Evolutionary conservation across 2,797 vertebrate genomes (phyloP), one percentile per base, ranked within the genome.

Genomic region (Hemibagrus guttatus): DNA sequence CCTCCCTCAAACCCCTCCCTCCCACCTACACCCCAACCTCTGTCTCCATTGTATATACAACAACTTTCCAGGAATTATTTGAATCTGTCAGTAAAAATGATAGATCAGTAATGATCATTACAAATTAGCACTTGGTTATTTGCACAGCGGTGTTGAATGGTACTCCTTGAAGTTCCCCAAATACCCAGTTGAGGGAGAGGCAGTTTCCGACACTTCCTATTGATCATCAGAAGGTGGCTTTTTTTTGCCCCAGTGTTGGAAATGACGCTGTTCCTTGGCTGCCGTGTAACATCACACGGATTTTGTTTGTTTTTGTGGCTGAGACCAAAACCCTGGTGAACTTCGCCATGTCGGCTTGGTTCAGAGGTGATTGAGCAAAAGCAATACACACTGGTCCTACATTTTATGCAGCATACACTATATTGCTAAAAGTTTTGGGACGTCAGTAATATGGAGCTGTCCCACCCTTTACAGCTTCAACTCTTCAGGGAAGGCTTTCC

Each of bases 251-350:
- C 89, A 94, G 93, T 94, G 93, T 94, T 94, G 90, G 88, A 91
- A 90, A 91, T 92, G 91, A 91, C 91, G 92, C 87, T 91, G 90
- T 92, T 91, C 90, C 92, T 91, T 86, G 90, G 91, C 89, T 90
- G 89, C 85, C 92, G 85, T 75, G 82, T 84, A 90, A 91, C 86
- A 86, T 91, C 88, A 81, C 83, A 85, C n/a, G 6, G 90, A 84
- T 89, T 90, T 87, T 93, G 92, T 95, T 95, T 95, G 93, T 94
- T 94, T 92, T 95, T 93, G 90, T 88, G 91, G 64, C 87, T 91
- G 92, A 93, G 91, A 90, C 91, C 90, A 39, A 42, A 93, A 92
- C 92, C 74, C 39, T 76, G 85, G 91, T 93, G 81, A 89, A 89
- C 88, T 89, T 88, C 89, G 92, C 91, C 79, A 66, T 16, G 46